Evolutionary conservation across 2,888 invertebrate species (phyloP).

Genomic region (Digitonthophagus gazella): DNA sequence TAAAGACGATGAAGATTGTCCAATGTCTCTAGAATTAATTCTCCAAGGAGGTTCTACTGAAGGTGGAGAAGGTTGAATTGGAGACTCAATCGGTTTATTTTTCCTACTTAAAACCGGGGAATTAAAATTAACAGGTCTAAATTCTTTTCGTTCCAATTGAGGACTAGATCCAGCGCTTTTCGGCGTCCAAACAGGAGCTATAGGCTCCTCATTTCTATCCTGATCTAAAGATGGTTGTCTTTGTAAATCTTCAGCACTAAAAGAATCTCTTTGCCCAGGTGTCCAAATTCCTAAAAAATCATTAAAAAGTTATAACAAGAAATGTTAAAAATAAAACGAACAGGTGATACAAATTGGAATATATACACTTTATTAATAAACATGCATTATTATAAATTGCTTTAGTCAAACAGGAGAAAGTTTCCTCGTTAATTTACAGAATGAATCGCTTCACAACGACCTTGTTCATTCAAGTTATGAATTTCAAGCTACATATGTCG

Average conservation of each 20-base stretch:
- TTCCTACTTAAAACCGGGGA: constrained; percentile 63
- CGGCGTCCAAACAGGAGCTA: constrained; percentile 78
- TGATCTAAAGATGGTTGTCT: constrained; percentile 36
- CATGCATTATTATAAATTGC: too few relatives aligned
- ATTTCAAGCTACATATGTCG: not conserved
- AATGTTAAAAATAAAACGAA: too few relatives aligned
- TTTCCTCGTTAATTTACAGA: not conserved
- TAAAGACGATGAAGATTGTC: constrained; percentile 34
- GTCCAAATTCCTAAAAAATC: constrained; percentile 57
- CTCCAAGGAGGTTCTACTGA: constrained; percentile 37
- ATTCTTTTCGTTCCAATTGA: constrained; percentile 70
- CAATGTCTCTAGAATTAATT: constrained; percentile 36
- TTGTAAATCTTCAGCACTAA: constrained; percentile 32
- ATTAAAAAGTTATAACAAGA: not conserved
- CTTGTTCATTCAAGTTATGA: not conserved
- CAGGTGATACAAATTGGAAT: not conserved
- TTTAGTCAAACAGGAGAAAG: not conserved
- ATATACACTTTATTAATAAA: not conserved
- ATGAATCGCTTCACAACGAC: not conserved
- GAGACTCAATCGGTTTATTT: constrained; percentile 40
- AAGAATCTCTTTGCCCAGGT: constrained; percentile 50
- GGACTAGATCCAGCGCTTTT: constrained; percentile 71
- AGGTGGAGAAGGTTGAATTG: constrained; percentile 4
- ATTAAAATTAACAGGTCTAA: constrained; percentile 75
- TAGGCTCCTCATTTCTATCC: constrained; percentile 53